Evolutionary conservation across 2,797 vertebrate species (phyloP).

Genomic region (Tympanoctomys barrerae): DNA sequence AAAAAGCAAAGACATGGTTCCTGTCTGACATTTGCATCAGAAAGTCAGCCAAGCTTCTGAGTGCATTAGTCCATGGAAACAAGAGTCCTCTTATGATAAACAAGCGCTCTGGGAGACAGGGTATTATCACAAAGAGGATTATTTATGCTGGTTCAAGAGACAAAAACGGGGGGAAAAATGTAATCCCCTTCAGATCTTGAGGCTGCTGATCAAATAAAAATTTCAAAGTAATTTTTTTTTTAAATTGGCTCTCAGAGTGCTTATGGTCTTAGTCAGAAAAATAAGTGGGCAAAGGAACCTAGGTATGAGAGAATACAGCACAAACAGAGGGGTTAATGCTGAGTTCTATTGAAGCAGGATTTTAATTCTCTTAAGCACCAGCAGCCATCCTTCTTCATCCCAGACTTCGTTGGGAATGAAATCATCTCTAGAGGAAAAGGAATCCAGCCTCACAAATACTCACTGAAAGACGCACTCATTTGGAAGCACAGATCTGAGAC

Average conservation of each 20-base stretch:
- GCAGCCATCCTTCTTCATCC: slow-evolving; percentile 73
- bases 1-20: slow-evolving; percentile 80
- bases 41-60: slow-evolving; percentile 86
- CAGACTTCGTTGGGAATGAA: slow-evolving; percentile 78
- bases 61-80: slow-evolving; percentile 81
- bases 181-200: slow-evolving; percentile 87
- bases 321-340: slow-evolving; percentile 76
- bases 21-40: slow-evolving; percentile 86
- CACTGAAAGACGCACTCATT: slow-evolving; percentile 51
- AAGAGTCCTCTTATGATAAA: slow-evolving; percentile 86
- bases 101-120: slow-evolving; percentile 86
- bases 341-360: slow-evolving; percentile 82
- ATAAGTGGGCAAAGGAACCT: slow-evolving; percentile 65
- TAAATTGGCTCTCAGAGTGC: slow-evolving; percentile 80
- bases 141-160: slow-evolving; percentile 88
- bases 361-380: slow-evolving; percentile 77
- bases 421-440: neutral
- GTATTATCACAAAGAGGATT: slow-evolving; percentile 88
- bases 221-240: slow-evolving; percentile 86
- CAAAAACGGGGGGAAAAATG: slow-evolving; percentile 76
- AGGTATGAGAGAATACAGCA: neutral
- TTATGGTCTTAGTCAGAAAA: slow-evolving; percentile 72
- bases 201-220: slow-evolving; percentile 87
- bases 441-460: neutral
- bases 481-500: neutral